Evolutionary conservation across 2,797 vertebrate species (phyloP).

Genomic region (Hippopotamyrus pictus): DNA sequence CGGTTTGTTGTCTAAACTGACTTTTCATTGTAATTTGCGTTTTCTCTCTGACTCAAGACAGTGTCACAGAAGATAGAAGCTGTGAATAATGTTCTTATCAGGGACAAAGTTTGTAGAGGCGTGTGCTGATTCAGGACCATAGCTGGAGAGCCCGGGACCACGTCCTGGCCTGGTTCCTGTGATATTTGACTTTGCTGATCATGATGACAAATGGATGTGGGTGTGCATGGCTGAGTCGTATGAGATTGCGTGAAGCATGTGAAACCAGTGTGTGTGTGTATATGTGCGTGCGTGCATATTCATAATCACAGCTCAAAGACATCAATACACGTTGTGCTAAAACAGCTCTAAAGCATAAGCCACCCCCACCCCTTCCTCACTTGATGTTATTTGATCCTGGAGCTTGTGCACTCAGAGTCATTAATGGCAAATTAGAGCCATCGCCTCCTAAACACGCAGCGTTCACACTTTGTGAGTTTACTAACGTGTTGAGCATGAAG

Average conservation of each 20-base stretch:
- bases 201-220: background rate
- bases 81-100: background rate
- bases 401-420: background rate
- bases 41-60: background rate
- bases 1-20: background rate
- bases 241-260: background rate
- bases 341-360: background rate
- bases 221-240: background rate
- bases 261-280: background rate
- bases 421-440: background rate
- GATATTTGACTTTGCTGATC: background rate
- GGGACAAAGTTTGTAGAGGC: background rate
- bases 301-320: background rate
- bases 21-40: background rate
- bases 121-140: background rate
- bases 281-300: background rate
- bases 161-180: background rate
- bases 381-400: background rate
- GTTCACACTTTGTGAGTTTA: background rate
- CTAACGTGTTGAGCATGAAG: background rate
- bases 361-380: background rate
- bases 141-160: background rate
- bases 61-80: background rate
- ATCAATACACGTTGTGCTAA: background rate
- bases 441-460: background rate